Evolutionary conservation across 2,888 invertebrate species (phyloP), one percentile per base, ranked within the genome.

Genomic region (Apotomis capreana): DNA sequence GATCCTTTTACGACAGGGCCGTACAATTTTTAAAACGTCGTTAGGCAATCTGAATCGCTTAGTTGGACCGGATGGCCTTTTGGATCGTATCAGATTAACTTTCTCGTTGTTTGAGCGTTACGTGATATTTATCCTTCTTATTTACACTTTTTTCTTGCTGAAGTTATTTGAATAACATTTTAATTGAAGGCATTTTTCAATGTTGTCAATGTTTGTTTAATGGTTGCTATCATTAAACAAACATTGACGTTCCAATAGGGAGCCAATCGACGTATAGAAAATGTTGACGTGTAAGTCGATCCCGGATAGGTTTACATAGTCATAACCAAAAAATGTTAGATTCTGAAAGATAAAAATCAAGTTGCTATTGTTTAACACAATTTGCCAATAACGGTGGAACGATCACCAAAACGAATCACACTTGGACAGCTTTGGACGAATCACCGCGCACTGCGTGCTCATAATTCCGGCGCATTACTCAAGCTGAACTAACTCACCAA

Each of bases 1-100:
- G 68, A 70, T 65, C 70, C 54, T 75, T 70, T 68, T 68, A 63
- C 62, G 60, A 55, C 60, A 67, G 51, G 10, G 13, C 58, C 70
- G 36, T 65, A 44, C 68, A 62, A 72, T 62, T 72, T 67, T 72
- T 68, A 72, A 72, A 72, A 58, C 57, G 58, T 72, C 71, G 68
- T 68, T 72, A 55, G 6, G 13, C 13, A 68, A 55, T 37, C 44
- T 59, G 64, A 8, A 58, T 40, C 46, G 44, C 52, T 57, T 62
- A 58, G 57, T 44, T 54, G 60, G 52, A 36, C 36, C 59, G 52
- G 60, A 60, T 65, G 54, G 49, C 55, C 54, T 37, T 54, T 59
- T 13, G 46, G 46, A 52, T 70, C 44, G 36, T 65, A 64, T 60
- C 60, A 49, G 60, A 65, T 70, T 54, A 59, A 44, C 26, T 59